Conservation (phyloP, 1,140 invertebrate species). For the Reticulitermes speratus region DNA sequence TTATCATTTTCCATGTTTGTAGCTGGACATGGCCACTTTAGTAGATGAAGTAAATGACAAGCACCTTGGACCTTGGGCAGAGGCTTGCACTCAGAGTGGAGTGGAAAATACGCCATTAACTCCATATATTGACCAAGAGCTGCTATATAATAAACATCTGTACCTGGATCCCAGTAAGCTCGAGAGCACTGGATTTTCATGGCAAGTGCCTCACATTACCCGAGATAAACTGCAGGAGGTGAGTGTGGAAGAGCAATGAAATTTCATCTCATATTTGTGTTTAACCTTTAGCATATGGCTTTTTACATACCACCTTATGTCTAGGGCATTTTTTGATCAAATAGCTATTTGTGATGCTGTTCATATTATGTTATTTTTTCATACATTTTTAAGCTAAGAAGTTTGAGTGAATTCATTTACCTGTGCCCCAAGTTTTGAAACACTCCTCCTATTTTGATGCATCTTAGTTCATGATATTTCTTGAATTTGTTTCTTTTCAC, state of each 20-base stretch:
- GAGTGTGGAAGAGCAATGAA: slow-evolving; percentile 25
- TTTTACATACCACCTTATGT: not conserved
- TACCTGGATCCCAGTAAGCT: slow-evolving; percentile 72
- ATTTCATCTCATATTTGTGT: not conserved
- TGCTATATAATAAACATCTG: slow-evolving; percentile 76
- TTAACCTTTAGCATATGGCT: not conserved
- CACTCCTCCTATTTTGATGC: too few species aligned
- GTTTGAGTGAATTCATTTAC: too few species aligned
- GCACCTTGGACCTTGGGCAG: slow-evolving; percentile 86
- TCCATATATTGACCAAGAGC: slow-evolving; percentile 79
- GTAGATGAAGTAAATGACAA: slow-evolving; percentile 91
- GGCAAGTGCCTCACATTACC: slow-evolving; percentile 59
- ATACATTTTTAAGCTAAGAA: too few species aligned
- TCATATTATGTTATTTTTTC: too few species aligned
- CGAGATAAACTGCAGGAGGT: slow-evolving; percentile 62
- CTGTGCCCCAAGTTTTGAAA: too few species aligned
- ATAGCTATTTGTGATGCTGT: not conserved
- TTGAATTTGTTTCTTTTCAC: too few species aligned
- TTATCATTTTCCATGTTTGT: slow-evolving; percentile 37
- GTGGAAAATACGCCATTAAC: slow-evolving; percentile 83
- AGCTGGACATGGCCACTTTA: slow-evolving; percentile 70
- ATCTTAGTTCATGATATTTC: too few species aligned
- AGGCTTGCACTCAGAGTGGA: slow-evolving; percentile 70
- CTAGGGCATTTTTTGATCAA: slow-evolving; percentile 17
- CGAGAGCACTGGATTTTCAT: slow-evolving; percentile 53